Conservation (phyloP, 2,888 invertebrate species). For the Halocaridina rubra region DNA sequence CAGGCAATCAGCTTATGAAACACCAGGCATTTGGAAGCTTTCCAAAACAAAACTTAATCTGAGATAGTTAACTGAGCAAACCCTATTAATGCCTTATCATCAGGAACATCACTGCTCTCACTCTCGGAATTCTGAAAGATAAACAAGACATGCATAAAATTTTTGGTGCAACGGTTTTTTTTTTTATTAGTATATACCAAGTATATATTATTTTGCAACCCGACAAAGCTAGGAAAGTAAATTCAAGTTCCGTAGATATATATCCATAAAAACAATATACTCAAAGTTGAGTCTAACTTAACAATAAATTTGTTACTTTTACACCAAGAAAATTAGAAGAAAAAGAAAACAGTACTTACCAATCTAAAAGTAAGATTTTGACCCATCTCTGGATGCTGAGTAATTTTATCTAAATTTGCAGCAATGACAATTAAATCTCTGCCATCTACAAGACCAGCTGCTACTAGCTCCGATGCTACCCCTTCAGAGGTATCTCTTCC, state of each 20-base stretch:
- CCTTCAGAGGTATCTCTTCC: conserved; percentile 84
- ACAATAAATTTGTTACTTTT: too few relatives aligned
- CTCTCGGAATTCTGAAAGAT: conserved; percentile 71
- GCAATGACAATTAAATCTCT: conserved; percentile 93
- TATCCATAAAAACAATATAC: too few relatives aligned
- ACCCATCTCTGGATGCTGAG: conserved; percentile 76
- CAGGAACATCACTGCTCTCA: conserved; percentile 78
- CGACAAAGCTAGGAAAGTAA: too few relatives aligned
- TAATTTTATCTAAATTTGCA: conserved; percentile 88
- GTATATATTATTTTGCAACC: too few relatives aligned
- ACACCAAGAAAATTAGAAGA: too few relatives aligned
- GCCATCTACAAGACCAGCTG: conserved; percentile 92
- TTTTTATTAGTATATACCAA: too few relatives aligned
- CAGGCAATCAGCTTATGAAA: too few relatives aligned
- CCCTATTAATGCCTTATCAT: conserved; percentile 94
- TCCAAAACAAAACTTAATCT: conserved; percentile 73
- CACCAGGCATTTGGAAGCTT: neutral
- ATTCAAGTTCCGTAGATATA: too few relatives aligned
- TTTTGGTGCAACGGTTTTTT: too few relatives aligned
- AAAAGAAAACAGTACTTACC: too few relatives aligned
- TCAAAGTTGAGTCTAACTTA: too few relatives aligned
- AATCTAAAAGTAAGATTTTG: conserved; percentile 84
- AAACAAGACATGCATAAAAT: too few relatives aligned
- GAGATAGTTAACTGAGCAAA: conserved; percentile 97
- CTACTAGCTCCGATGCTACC: conserved; percentile 92